A percentile compares a stretch with the other conserved stretches of the same genome.
phyloP scores from a whole-genome alignment of 2,113 vertebrate genomes.

The Apus apus region DNA sequence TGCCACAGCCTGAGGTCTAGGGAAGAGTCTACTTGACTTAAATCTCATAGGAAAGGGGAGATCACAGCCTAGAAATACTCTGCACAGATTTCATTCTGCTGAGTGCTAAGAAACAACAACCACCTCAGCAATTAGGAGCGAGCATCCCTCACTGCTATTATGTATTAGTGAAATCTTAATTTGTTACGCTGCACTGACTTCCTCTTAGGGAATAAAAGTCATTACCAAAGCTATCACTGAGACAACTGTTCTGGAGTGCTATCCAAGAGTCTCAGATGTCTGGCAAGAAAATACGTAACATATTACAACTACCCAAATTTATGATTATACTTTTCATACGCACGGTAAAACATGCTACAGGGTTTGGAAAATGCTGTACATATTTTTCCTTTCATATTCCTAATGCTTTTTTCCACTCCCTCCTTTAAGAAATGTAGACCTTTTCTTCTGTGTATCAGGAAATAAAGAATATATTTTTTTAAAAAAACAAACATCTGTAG shows the following conservation, averaged over 20 bases:
- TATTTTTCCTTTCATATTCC: neutral
- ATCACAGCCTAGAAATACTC: neutral
- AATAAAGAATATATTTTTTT: neutral
- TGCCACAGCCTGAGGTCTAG: neutral
- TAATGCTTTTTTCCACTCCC: neutral
- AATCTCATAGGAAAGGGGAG: neutral
- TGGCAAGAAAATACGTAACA: constrained; percentile 38
- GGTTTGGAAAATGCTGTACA: neutral
- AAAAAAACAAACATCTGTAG: neutral
- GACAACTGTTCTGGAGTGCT: neutral
- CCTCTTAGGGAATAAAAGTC: neutral
- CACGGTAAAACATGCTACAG: neutral
- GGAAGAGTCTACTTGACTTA: neutral
- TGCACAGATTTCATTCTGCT: fast-evolving
- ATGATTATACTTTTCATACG: neutral
- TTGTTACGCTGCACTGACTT: neutral
- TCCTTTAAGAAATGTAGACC: neutral
- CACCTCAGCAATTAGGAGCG: neutral
- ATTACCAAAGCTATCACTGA: neutral
- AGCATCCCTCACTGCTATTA: neutral
- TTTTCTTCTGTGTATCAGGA: neutral
- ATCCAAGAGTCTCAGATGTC: constrained; percentile 3
- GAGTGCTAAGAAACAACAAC: neutral
- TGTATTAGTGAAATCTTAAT: neutral
- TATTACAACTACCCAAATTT: constrained; percentile 21